These are phyloP conservation scores for Tyrannus savana DNA, from an alignment of 2,113 vertebrate genomes.

Conservation along the genomic window DNA sequence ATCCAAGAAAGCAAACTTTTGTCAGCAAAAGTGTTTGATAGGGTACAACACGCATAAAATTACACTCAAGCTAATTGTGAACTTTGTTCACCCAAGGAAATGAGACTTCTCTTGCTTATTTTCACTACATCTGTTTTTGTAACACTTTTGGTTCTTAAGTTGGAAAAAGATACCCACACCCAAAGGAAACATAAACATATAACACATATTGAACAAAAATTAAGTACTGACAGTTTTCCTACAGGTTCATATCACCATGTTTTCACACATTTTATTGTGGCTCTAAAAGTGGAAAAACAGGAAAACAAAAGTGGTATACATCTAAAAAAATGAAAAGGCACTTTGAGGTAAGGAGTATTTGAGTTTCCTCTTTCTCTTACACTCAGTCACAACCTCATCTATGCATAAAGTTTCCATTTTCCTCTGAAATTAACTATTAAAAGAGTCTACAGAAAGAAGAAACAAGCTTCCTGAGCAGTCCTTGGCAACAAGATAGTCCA, in stretches of 20 bases:
- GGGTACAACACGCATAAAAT: slow-evolving; percentile 6
- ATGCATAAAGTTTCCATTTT: slow-evolving; percentile 55
- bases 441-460: background rate
- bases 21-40: slow-evolving; percentile 53
- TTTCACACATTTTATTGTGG: slow-evolving; percentile 20
- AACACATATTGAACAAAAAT: slow-evolving; percentile 36
- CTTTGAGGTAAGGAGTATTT: background rate
- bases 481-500: background rate
- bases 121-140: slow-evolving; percentile 72
- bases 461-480: background rate
- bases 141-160: slow-evolving; percentile 69
- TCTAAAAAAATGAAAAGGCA: background rate
- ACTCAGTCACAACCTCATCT: background rate
- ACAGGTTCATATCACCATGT: slow-evolving; percentile 47
- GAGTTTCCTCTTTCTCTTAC: slow-evolving; percentile 8
- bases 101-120: slow-evolving; percentile 60
- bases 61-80: slow-evolving; percentile 45
- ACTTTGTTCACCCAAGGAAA: slow-evolving; percentile 65
- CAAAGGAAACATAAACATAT: slow-evolving; percentile 62
- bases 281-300: slow-evolving; percentile 29
- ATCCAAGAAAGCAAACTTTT: slow-evolving; percentile 21
- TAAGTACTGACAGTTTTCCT: slow-evolving; percentile 44
- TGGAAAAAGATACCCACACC: slow-evolving; percentile 68
- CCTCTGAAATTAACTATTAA: slow-evolving; percentile 46
- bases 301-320: slow-evolving; percentile 16